Evolutionary conservation across 2,113 vertebrate genomes (phyloP), one percentile per base, ranked within the genome.

Genomic region (Bostrychus sinensis): DNA sequence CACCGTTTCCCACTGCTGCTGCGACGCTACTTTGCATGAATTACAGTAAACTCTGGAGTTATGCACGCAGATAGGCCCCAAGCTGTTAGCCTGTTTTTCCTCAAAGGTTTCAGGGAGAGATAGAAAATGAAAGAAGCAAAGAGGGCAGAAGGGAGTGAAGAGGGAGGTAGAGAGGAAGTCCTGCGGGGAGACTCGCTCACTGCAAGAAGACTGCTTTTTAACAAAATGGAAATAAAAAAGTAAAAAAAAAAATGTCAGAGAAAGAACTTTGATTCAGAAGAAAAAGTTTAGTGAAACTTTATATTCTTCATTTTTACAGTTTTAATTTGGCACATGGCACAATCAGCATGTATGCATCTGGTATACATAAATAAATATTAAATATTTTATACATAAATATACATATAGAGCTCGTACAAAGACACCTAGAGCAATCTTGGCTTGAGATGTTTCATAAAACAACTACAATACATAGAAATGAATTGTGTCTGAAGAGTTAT

Each of bases 321-420:
- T 92, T 92, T 93, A 93, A 93, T 91, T 93, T 93, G 92, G 93
- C 92, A 93, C 92, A 92, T 92, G 93, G 91, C 91, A 93, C 92
- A 93, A 92, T 93, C 90, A 92, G 90, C 90, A 92, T 90, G 91
- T 92, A 92, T 92, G 91, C 90, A 92, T 92, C 91, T 90, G 89
- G 89, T 92, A 90, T 92, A 92, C 91, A 92, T 92, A 93, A 92
- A 93, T 92, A 92, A 92, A 93, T 93, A 93, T 89, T 91, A 92
- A 92, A 93, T 92, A 93, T 93, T 91, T 87, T 89, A 90, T 91
- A 91, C 90, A 93, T 92, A 92, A 91, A 93, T 92, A 92, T 90
- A 93, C 89, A 92, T 92, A 92, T 91, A 93, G 91, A 93, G 91
- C 90, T 92, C 82, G 82, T 90, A 90, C 83, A 90, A 91, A 92